phyloP scores from a whole-genome alignment of 2,113 vertebrate species.

The Leptocoma aspasia region DNA sequence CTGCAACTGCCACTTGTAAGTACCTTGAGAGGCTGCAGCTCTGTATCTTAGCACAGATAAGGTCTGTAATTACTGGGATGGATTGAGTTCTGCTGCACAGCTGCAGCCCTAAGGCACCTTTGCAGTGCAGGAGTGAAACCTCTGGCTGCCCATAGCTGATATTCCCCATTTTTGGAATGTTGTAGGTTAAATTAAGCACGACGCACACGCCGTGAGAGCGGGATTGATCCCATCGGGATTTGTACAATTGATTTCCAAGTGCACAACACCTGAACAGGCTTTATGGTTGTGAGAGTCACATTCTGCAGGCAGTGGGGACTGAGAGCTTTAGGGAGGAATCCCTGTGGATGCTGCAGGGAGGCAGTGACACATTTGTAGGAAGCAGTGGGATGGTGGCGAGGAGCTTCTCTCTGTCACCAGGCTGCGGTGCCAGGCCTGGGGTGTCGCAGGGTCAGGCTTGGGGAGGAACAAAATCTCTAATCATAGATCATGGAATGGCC shows the following conservation, averaged over 20 bases:
- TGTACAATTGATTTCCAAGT: neutral
- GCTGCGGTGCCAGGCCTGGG: neutral
- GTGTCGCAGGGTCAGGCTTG: neutral
- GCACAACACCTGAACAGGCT: neutral
- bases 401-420: neutral
- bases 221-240: neutral
- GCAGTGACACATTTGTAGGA: rapidly evolving
- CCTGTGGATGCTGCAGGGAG: neutral
- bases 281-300: neutral
- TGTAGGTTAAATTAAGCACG: neutral
- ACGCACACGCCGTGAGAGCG: rapidly evolving
- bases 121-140: neutral
- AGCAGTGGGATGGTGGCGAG: rapidly evolving
- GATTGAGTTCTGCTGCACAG: neutral
- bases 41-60: neutral
- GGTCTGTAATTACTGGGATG: neutral
- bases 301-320: rapidly evolving
- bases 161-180: rapidly evolving
- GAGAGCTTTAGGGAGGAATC: neutral
- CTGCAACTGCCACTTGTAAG: neutral
- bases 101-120: neutral
- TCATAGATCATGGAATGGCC: neutral
- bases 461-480: neutral
- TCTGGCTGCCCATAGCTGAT: neutral
- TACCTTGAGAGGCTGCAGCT: neutral